Evolutionary conservation across 2,797 vertebrate species (phyloP).

Genomic region (Phalloptychus januarius): DNA sequence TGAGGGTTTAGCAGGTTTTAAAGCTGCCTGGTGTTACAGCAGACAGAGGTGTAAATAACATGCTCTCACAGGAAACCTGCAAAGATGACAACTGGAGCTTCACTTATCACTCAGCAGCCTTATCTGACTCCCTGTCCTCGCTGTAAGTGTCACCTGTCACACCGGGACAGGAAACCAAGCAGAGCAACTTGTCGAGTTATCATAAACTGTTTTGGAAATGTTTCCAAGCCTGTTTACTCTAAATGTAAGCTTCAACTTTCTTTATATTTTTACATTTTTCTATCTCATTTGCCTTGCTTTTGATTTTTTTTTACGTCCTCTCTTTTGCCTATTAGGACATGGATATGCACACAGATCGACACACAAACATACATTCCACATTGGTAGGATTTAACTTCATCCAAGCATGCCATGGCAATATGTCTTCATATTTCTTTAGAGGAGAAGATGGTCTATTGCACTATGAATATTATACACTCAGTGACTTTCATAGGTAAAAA

Average conservation of each 20-base stretch:
- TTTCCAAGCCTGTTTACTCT: conserved; percentile 27
- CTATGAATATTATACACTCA: background rate
- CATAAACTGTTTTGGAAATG: conserved; percentile 55
- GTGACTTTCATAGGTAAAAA: background rate
- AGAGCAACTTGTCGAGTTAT: conserved; percentile 28
- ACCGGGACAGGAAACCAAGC: conserved; percentile 60
- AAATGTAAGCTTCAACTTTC: conserved; percentile 14
- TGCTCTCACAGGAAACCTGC: conserved; percentile 67
- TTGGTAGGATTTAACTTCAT: background rate
- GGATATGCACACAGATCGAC: background rate
- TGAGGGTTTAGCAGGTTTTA: background rate
- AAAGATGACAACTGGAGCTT: conserved; percentile 45
- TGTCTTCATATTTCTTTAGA: background rate
- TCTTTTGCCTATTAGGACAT: background rate
- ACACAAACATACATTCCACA: background rate
- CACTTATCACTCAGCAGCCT: conserved; percentile 67
- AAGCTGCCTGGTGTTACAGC: conserved; percentile 9
- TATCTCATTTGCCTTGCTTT: background rate
- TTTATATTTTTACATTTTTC: background rate
- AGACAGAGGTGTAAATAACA: conserved; percentile 50
- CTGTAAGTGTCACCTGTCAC: conserved; percentile 65
- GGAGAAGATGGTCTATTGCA: background rate
- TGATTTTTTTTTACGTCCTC: background rate
- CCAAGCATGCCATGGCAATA: background rate
- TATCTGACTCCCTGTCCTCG: conserved; percentile 62